Conservation (phyloP, 2,797 vertebrate species). For the Tolypeutes matacus region DNA sequence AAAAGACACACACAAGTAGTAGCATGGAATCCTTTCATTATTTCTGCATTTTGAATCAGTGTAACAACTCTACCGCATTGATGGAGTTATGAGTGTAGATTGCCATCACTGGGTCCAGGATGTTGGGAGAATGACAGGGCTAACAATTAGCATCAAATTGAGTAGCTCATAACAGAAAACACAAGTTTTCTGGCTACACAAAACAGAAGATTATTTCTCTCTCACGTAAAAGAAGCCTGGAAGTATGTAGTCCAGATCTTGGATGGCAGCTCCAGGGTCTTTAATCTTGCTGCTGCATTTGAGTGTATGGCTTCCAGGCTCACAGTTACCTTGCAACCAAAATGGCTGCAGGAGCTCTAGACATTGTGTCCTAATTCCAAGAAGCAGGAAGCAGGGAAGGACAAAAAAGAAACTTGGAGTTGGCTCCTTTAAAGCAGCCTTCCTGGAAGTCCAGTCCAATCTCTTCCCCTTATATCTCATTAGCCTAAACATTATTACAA, state of each 20-base stretch:
- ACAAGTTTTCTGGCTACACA: neutral
- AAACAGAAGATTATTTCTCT: neutral
- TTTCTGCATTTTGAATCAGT: neutral
- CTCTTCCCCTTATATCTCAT: neutral
- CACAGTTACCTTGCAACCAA: neutral
- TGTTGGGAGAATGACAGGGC: neutral
- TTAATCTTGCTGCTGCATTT: neutral
- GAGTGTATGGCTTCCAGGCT: neutral
- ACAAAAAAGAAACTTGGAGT: neutral
- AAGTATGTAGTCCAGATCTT: neutral
- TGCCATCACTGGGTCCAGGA: neutral
- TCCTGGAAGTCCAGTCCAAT: neutral
- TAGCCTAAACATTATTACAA: neutral
- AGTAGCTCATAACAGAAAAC: neutral
- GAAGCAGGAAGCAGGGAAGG: neutral
- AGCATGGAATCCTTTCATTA: neutral
- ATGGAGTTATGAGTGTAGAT: neutral
- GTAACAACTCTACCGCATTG: no score
- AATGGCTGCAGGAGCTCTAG: neutral
- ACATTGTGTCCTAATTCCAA: neutral
- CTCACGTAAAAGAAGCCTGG: neutral
- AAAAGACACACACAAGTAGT: neutral
- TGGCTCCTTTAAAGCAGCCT: neutral
- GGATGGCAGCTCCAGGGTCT: neutral
- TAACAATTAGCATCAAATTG: neutral